Percentiles rank a stretch among this genome's conserved stretches.
Evolutionary conservation across 2,113 vertebrate species (phyloP).

Genomic region (Sula dactylatra): DNA sequence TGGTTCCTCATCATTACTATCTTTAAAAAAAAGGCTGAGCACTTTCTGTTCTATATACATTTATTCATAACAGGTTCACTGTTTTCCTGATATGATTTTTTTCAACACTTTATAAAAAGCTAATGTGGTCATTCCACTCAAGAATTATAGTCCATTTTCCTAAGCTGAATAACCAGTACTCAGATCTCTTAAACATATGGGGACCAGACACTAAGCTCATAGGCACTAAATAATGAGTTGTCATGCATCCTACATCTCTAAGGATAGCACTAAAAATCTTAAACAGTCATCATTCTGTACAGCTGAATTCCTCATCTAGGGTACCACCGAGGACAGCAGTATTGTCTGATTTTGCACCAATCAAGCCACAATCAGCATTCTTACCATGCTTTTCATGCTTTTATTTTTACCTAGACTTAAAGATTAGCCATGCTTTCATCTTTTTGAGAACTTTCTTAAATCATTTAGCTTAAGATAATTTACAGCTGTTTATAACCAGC

Average conservation of each 20-base stretch:
- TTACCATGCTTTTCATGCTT: not conserved
- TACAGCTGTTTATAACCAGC: not conserved
- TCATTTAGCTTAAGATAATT: not conserved
- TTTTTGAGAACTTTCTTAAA: not conserved
- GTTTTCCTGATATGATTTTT: not conserved
- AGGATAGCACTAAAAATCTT: not conserved
- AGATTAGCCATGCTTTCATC: not conserved
- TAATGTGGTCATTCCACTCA: not conserved
- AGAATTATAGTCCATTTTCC: not conserved
- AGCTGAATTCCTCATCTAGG: not conserved
- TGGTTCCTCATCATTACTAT: not conserved
- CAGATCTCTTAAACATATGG: not conserved
- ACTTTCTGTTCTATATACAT: not conserved
- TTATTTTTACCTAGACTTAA: not conserved
- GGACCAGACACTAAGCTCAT: not conserved
- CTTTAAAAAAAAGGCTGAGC: not conserved
- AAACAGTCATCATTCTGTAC: not conserved
- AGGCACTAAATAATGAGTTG: not conserved
- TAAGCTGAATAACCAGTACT: not conserved
- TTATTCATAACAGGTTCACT: not conserved
- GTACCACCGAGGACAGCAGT: not conserved
- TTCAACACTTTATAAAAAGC: constrained; percentile 3
- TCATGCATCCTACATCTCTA: not conserved
- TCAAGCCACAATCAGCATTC: not conserved
- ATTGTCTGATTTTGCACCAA: not conserved